A percentile compares a stretch with the other conserved stretches of the same genome.
These are phyloP conservation scores for Atta cephalotes DNA, from an alignment of 1,140 invertebrate genomes.

Conservation along the genomic window DNA sequence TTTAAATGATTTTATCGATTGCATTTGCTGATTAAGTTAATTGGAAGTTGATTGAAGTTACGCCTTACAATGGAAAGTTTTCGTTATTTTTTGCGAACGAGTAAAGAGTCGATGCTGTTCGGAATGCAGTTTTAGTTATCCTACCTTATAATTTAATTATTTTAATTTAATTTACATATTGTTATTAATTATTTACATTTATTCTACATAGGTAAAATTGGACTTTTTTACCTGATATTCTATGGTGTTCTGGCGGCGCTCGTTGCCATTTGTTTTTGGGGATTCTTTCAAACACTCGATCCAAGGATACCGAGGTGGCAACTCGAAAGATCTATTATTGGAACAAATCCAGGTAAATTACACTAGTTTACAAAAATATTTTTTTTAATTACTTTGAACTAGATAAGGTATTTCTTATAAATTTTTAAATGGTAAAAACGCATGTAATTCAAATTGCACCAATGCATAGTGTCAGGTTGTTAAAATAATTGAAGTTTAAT, in stretches of 20 bases:
- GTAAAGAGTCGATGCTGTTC: background rate
- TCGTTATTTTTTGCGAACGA: background rate
- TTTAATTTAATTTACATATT: background rate
- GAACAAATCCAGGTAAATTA: conserved; percentile 94
- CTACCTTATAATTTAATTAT: background rate
- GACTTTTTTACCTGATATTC: conserved; percentile 96
- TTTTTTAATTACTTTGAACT: too few relatives aligned
- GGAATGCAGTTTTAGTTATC: background rate
- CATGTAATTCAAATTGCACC: too few relatives aligned
- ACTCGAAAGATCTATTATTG: conserved; percentile 93
- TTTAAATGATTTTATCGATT: background rate
- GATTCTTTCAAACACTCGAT: conserved; percentile 96
- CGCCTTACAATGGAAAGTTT: background rate
- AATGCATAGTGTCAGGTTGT: too few relatives aligned
- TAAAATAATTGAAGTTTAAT: too few relatives aligned
- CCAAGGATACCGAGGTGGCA: conserved; percentile 94
- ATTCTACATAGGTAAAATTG: conserved; percentile 92
- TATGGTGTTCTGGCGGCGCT: conserved; percentile 94
- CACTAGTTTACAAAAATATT: background rate
- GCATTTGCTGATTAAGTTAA: background rate
- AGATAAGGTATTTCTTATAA: background rate
- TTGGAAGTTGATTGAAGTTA: background rate
- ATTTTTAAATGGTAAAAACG: background rate
- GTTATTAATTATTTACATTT: conserved; percentile 53
- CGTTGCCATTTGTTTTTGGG: conserved; percentile 96